Evolutionary conservation across 2,797 vertebrate species (phyloP).

Genomic region (Periophthalmus magnuspinnatus): DNA sequence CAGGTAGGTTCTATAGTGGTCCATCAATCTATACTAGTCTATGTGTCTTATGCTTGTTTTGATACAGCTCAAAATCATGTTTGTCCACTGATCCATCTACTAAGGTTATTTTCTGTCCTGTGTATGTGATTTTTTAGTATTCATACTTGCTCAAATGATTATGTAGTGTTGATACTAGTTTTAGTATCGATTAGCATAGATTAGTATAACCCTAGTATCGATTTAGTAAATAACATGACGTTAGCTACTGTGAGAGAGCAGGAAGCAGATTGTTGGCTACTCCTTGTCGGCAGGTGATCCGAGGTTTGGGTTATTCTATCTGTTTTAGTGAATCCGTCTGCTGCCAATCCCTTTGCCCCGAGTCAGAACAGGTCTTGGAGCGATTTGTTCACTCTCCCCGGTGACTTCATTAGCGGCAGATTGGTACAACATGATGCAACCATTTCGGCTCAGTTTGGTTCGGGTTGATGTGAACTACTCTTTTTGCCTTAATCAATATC

Average conservation of each 20-base stretch:
- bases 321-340: not conserved
- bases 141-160: no score
- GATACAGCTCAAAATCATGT: no score
- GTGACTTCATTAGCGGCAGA: slow-evolving; percentile 5
- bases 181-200: no score
- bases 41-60: no score
- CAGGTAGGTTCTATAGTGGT: no score
- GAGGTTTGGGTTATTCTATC: not conserved
- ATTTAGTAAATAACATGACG: not conserved
- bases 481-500: not conserved
- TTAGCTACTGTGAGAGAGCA: not conserved
- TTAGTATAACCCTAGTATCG: no score
- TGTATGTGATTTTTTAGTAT: no score
- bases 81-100: no score
- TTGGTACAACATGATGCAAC: slow-evolving; percentile 7
- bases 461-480: not conserved
- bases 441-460: not conserved
- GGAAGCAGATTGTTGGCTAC: no score
- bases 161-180: no score
- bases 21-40: no score
- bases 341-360: not conserved
- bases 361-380: not conserved
- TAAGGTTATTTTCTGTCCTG: no score
- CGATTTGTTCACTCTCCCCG: not conserved
- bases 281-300: not conserved